Evolutionary conservation across 2,888 invertebrate genomes (phyloP).

Genomic region (Epirrita christyi): DNA sequence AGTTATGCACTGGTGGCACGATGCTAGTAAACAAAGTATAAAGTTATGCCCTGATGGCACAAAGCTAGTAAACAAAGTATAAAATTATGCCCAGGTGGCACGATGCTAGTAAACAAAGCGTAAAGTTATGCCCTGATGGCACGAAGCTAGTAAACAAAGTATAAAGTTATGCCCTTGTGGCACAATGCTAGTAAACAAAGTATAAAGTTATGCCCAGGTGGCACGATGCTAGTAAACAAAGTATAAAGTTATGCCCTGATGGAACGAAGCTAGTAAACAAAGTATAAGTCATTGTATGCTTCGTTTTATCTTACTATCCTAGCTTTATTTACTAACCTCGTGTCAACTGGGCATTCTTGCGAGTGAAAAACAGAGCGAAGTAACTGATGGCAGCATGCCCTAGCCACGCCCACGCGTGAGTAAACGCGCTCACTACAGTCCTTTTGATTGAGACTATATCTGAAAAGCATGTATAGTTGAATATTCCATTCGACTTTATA

Average conservation of each 20-base stretch:
- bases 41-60: background rate
- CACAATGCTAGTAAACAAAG: too few species aligned
- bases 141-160: too few species aligned
- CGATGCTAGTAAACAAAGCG: too few species aligned
- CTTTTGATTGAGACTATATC: slow-evolving; percentile 8
- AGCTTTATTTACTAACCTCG: slow-evolving; percentile 18
- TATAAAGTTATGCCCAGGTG: too few species aligned
- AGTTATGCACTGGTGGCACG: too few species aligned
- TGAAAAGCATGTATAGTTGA: slow-evolving; percentile 18
- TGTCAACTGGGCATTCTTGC: background rate
- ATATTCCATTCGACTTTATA: background rate
- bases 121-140: too few species aligned
- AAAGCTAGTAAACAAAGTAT: slow-evolving; percentile 10
- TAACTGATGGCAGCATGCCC: background rate
- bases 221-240: too few species aligned
- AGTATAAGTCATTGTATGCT: background rate
- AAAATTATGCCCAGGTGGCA: too few species aligned
- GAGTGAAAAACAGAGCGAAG: slow-evolving; percentile 6
- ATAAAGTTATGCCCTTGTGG: too few species aligned
- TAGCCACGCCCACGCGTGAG: slow-evolving; percentile 11
- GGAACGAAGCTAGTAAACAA: too few species aligned
- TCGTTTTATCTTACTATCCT: slow-evolving; percentile 1
- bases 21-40: too few species aligned
- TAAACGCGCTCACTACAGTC: background rate
- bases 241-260: too few species aligned